Evolutionary conservation across 2,113 vertebrate species (phyloP), one percentile per base, ranked within the genome.

Genomic region (Nothobranchius kuhntae): DNA sequence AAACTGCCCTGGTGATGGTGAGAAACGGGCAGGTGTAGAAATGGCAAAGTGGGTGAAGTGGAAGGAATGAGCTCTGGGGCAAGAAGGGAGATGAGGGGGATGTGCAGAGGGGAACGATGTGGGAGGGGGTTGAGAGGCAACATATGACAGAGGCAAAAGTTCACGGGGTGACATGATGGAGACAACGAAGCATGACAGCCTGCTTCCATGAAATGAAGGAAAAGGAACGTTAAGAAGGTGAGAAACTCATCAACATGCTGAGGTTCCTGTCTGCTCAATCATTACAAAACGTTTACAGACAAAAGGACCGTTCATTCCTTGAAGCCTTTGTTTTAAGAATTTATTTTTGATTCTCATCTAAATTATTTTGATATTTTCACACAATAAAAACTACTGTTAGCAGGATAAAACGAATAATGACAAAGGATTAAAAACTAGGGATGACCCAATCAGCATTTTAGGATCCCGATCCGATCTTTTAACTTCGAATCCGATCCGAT

Each of bases 41-140:
- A 88, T 78, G 77, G 83, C 54, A 77, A 88, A 90, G 65, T 71
- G 81, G 84, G 83, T 89, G 90, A 90, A 89, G 89, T 91, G 89
- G 87, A 91, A 91, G 75, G 46, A 86, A 87, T 80, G 73, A 75
- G 77, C 1, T 13, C 55, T 65, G 71, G 78, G 82, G 74, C 66
- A 74, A 75, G 61, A 55, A 48, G 80, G 44, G 63, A 75, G 83
- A 77, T 83, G 90, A 77, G 78, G 85, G 87, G 53, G 68, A 47
- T 56, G 48, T 51, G 44, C 12, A 55, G 15, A 30, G 53, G 86
- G 74, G 53, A 44, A 58, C 17, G 2, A 53, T 7, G 48, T 71
- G 15, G 52, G 66, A 52, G 69, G 82, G 74, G 77, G 82, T 58
- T 85, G 82, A 88, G 79, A 75, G 75, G 80, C 73, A 86, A 86